Evolutionary conservation across 2,113 vertebrate species (phyloP), one percentile per base, ranked within the genome.

Genomic region (Hippocampus comes): DNA sequence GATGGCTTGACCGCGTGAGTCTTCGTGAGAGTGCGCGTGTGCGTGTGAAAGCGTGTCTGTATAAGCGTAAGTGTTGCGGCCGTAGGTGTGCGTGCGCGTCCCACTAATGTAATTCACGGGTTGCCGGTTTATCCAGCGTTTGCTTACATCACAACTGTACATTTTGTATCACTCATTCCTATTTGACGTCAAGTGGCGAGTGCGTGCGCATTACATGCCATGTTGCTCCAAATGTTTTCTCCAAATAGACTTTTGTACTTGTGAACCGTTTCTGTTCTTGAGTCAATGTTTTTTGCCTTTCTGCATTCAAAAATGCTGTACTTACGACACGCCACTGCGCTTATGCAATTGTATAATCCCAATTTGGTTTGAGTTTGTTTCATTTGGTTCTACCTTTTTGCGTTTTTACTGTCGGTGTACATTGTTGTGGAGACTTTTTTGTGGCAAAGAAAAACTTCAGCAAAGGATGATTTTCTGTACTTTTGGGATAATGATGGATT

Each of bases 281-380:
- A 87, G 90, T 92, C 84, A 90, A 91, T 90, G 91, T 93, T 88
- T 73, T 90, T 93, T 92, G 92, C 92, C 91, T 93, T 94, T 92
- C 91, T 93, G 93, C 92, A 89, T 91, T 94, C 91, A 92, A 91
- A 92, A 93, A 93, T 94, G 93, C 93, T 94, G 93, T 94, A 94
- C 91, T 92, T 94, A 92, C 85, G 85, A 92, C 89, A 92, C 82
- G 91, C 92, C 91, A 92, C 92, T 93, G 91, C 92, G 93, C 92
- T 94, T 94, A 94, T 94, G 93, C 93, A 94, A 94, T 93, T 94
- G 91, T 94, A 93, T 86, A 91, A 90, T 90, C 92, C 42, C 85
- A 85, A 41, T 21, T 88, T 88, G 81, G 48, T 84, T 78, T 67
- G 74, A 42, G 69, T 71, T 75, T 70, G 70, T 82, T 70, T 72